Conservation (phyloP, 2,888 invertebrate species). For the Caenorhabditis panamensis region DNA sequence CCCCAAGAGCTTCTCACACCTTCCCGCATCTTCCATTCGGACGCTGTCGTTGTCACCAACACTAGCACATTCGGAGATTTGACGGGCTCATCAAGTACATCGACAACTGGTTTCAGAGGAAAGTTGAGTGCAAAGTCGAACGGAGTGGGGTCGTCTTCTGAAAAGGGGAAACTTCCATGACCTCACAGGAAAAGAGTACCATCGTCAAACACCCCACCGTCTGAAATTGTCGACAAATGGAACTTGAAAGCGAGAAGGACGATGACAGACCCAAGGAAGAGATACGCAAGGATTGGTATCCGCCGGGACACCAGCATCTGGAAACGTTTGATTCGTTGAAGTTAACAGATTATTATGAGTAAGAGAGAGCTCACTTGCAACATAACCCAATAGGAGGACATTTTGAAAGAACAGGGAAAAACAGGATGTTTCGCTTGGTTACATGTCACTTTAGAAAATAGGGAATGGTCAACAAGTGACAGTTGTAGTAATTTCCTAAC, state of each 20-base stretch:
- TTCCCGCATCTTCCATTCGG: constrained; percentile 52
- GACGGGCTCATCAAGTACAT: background rate
- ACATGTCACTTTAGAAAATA: too few relatives aligned
- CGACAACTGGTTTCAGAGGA: constrained; percentile 24
- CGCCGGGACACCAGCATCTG: constrained; percentile 47
- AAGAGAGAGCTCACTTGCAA: too few relatives aligned
- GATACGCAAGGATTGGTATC: constrained; percentile 47
- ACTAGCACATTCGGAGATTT: constrained; percentile 32
- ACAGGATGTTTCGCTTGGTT: too few relatives aligned
- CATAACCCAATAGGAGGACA: too few relatives aligned
- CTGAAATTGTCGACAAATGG: constrained; percentile 33
- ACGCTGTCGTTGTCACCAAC: constrained; percentile 47
- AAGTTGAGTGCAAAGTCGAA: constrained; percentile 49
- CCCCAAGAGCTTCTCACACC: constrained; percentile 66
- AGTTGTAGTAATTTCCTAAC: too few relatives aligned
- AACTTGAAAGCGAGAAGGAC: constrained; percentile 42
- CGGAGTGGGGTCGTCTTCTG: constrained; percentile 50
- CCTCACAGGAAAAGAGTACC: constrained; percentile 14
- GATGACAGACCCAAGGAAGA: constrained; percentile 45
- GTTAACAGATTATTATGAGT: too few relatives aligned
- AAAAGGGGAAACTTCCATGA: constrained; percentile 4
- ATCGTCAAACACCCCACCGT: constrained; percentile 39
- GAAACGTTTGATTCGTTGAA: too few relatives aligned
- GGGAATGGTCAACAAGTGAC: too few relatives aligned
- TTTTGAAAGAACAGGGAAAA: too few relatives aligned